Percentiles rank a stretch among this genome's conserved stretches.
phyloP scores from a whole-genome alignment of 2,888 invertebrate genomes.

The Caenorhabditis doughertyi region DNA sequence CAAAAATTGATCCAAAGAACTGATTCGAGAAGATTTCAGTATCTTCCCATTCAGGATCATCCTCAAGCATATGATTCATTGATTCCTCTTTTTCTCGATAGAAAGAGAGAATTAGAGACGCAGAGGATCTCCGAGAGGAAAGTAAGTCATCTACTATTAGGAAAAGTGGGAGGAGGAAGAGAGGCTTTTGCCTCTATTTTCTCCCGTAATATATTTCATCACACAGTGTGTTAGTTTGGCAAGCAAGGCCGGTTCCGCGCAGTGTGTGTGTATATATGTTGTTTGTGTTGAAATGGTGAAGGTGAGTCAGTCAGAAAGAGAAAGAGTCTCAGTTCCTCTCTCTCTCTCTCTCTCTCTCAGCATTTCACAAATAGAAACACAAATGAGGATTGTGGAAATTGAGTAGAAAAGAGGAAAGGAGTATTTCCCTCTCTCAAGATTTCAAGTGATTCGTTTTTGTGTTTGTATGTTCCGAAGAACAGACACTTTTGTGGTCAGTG shows the following conservation, averaged over 20 bases:
- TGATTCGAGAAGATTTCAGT: too few relatives aligned
- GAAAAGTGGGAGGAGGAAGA: too few relatives aligned
- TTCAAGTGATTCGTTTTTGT: neutral
- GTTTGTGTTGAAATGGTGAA: neutral
- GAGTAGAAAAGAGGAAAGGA: neutral
- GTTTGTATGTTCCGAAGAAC: neutral
- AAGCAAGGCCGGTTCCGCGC: slow-evolving; percentile 41
- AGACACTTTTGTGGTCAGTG: too few relatives aligned
- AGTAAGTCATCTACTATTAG: slow-evolving; percentile 45
- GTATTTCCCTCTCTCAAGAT: too few relatives aligned
- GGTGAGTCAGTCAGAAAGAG: neutral
- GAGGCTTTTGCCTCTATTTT: neutral
- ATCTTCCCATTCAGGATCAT: neutral
- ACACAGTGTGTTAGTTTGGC: slow-evolving; percentile 13
- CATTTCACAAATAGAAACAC: too few relatives aligned
- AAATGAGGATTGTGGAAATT: too few relatives aligned
- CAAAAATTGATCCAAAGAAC: too few relatives aligned
- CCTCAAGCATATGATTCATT: slow-evolving; percentile 13
- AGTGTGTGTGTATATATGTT: too few relatives aligned
- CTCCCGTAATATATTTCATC: slow-evolving; percentile 37
- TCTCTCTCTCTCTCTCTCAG: too few relatives aligned
- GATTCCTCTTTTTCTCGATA: neutral
- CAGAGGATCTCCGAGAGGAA: slow-evolving; percentile 6
- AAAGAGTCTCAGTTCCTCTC: too few relatives aligned
- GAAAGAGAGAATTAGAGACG: slow-evolving; percentile 15